Evolutionary conservation across 2,113 vertebrate genomes (phyloP).

Genomic region (Heterotilapia buettikoferi): DNA sequence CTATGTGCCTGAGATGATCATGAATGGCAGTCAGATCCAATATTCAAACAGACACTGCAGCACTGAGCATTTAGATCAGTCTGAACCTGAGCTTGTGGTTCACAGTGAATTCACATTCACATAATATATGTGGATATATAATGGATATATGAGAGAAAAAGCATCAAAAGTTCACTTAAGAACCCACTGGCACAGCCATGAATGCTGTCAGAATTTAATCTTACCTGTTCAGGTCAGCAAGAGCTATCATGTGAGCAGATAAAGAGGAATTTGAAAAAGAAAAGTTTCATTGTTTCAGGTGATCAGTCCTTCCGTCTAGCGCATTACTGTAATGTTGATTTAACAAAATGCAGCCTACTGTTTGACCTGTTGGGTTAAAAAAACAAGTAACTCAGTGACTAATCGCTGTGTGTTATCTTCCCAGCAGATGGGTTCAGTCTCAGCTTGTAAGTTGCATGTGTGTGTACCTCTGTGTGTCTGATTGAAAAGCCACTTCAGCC

Average conservation of each 20-base stretch:
- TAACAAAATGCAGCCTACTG: neutral
- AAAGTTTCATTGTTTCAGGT: neutral
- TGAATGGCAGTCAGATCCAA: neutral
- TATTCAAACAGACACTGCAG: neutral
- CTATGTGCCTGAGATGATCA: neutral
- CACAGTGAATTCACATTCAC: neutral
- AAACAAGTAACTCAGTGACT: neutral
- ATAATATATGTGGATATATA: neutral
- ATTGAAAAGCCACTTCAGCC: neutral
- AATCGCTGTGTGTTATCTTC: constrained; percentile 33
- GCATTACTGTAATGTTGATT: neutral
- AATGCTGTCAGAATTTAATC: neutral
- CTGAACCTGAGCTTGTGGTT: neutral
- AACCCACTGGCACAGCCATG: neutral
- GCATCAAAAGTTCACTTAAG: neutral
- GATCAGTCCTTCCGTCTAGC: neutral
- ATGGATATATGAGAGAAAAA: neutral
- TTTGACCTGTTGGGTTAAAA: neutral
- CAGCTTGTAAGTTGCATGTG: constrained; percentile 58
- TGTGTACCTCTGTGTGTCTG: neutral
- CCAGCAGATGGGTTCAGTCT: constrained; percentile 43
- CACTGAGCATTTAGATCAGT: neutral
- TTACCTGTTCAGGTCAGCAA: neutral
- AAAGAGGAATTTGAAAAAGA: neutral
- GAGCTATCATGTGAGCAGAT: neutral